Evolutionary conservation across 1,140 invertebrate genomes (phyloP).

Genomic region (Ostrea denselamellosa): DNA sequence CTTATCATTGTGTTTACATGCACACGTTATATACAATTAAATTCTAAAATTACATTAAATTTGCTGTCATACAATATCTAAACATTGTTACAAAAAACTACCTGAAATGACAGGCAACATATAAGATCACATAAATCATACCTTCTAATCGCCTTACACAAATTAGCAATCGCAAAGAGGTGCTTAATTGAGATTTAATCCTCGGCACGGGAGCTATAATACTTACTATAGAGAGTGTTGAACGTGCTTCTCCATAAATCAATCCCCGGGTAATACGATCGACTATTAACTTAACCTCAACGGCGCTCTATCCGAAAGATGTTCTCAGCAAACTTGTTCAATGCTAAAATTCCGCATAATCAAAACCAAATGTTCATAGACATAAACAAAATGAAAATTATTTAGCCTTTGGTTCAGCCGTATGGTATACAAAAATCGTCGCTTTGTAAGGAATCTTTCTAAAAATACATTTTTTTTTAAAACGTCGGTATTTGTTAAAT

Average conservation of each 20-base stretch:
- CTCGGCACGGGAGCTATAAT: neutral
- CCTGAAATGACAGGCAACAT: neutral
- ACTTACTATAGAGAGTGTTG: neutral
- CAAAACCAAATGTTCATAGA: slow-evolving; percentile 38
- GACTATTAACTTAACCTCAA: slow-evolving; percentile 17
- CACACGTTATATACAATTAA: neutral
- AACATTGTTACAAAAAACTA: neutral
- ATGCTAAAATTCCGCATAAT: slow-evolving; percentile 36
- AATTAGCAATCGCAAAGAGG: slow-evolving; percentile 16
- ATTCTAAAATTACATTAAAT: neutral
- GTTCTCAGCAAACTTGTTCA: slow-evolving; percentile 28
- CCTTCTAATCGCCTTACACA: slow-evolving; percentile 9
- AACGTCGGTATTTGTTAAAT: slow-evolving; percentile 29
- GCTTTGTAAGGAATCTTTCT: slow-evolving; percentile 31
- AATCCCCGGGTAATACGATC: slow-evolving; percentile 31
- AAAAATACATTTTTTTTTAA: slow-evolving; percentile 14
- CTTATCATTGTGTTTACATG: neutral
- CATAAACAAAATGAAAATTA: slow-evolving; percentile 37
- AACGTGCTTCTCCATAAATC: slow-evolving; percentile 22
- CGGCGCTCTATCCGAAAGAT: slow-evolving; percentile 7
- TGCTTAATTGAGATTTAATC: slow-evolving; percentile 35
- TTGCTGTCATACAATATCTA: neutral
- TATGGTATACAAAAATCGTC: neutral
- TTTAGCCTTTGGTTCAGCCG: slow-evolving; percentile 30
- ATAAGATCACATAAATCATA: slow-evolving; percentile 28